These are phyloP conservation scores for Athalia rosae DNA, from an alignment of 2,888 invertebrate species.

Conservation along the genomic window DNA sequence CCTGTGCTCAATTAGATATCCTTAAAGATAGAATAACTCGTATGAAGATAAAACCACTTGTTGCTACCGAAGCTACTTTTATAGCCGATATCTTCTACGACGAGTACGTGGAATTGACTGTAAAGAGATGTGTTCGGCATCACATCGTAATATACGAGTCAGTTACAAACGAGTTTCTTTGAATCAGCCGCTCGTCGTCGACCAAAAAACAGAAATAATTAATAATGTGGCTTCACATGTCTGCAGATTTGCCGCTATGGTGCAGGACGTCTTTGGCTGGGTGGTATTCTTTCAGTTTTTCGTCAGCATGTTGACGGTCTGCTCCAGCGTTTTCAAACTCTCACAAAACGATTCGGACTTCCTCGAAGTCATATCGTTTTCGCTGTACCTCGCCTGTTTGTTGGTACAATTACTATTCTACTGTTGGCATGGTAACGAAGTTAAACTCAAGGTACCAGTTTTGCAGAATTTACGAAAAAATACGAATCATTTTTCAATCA, in stretches of 20 bases:
- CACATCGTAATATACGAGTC: slow-evolving; percentile 32
- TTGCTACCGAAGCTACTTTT: neutral
- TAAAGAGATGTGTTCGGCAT: slow-evolving; percentile 19
- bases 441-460: slow-evolving; percentile 54
- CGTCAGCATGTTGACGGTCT: slow-evolving; percentile 13
- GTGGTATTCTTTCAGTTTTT: slow-evolving; percentile 24
- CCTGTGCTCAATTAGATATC: slow-evolving; percentile 62
- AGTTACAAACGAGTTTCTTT: neutral
- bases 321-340: slow-evolving; percentile 11
- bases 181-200: neutral
- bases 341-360: slow-evolving; percentile 29
- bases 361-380: neutral
- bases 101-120: slow-evolving; percentile 14
- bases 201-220: neutral
- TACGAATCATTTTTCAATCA: neutral
- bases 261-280: slow-evolving; percentile 16
- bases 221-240: neutral
- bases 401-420: slow-evolving; percentile 59
- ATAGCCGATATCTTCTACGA: neutral
- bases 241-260: slow-evolving; percentile 4
- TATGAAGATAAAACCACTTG: neutral
- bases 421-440: slow-evolving; percentile 62
- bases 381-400: slow-evolving; percentile 51
- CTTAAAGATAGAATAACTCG: slow-evolving; percentile 51
- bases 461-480: neutral